These are phyloP conservation scores for Clarias platycephalus DNA, from an alignment of 2,797 vertebrate genomes.

Conservation along the genomic window DNA sequence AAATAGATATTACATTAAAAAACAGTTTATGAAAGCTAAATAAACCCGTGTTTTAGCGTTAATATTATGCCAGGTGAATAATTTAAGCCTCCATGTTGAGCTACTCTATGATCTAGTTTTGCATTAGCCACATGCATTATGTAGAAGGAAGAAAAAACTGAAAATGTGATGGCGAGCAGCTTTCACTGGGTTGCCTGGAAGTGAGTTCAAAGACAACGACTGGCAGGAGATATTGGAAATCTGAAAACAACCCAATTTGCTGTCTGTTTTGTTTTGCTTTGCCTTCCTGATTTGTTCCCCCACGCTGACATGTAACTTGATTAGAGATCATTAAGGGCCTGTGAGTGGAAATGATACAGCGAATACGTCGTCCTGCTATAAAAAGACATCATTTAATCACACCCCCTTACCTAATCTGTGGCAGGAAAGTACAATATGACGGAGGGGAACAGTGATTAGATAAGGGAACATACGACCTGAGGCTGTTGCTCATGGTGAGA, in stretches of 20 bases:
- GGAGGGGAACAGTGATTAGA: background rate
- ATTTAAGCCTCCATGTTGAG: background rate
- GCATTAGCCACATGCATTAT: background rate
- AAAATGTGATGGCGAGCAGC: background rate
- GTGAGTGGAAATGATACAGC: constrained; percentile 31
- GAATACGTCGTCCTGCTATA: constrained; percentile 2
- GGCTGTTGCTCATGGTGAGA: background rate
- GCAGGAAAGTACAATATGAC: constrained; percentile 7
- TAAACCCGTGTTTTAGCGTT: background rate
- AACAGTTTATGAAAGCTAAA: background rate
- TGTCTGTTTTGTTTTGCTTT: constrained; percentile 41
- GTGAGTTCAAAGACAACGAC: constrained; percentile 3
- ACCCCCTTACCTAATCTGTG: constrained; percentile 18
- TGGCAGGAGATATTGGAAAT: constrained; percentile 7
- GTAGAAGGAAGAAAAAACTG: background rate
- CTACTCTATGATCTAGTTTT: background rate
- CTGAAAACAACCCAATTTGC: constrained; percentile 39
- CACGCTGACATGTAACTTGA: constrained; percentile 38
- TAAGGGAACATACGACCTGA: background rate
- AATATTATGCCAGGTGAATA: background rate
- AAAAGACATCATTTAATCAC: constrained; percentile 24
- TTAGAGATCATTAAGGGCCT: constrained; percentile 39
- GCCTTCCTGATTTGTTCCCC: constrained; percentile 24
- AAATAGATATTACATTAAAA: background rate
- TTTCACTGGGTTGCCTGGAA: background rate